Evolutionary conservation across 2,888 invertebrate species (phyloP).

Genomic region (Labia minor): DNA sequence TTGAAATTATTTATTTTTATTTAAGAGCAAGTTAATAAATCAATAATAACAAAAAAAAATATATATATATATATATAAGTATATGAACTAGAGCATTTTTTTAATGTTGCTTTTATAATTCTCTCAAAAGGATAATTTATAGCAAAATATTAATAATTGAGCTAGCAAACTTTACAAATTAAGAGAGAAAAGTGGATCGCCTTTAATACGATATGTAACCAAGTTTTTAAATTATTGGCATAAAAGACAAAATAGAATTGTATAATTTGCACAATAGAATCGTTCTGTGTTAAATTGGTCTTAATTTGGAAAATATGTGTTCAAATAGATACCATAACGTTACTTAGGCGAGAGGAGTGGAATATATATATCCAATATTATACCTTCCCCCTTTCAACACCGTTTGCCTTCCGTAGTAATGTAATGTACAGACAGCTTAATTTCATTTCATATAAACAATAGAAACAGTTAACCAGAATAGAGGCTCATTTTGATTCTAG

Average conservation of each 20-base stretch:
- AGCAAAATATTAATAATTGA: too few relatives aligned
- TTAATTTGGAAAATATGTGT: background rate
- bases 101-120: too few relatives aligned
- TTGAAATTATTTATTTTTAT: slow-evolving; percentile 7
- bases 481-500: too few relatives aligned
- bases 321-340: background rate
- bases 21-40: background rate
- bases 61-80: too few relatives aligned
- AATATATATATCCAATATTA: background rate
- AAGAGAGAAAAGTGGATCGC: too few relatives aligned
- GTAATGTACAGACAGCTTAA: background rate
- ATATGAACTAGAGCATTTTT: too few relatives aligned
- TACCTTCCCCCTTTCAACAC: background rate
- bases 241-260: background rate
- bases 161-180: too few relatives aligned
- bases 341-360: background rate
- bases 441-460: background rate
- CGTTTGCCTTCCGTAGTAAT: background rate
- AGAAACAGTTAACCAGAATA: background rate
- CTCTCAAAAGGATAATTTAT: too few relatives aligned
- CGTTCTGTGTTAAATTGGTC: background rate
- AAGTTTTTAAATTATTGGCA: too few relatives aligned
- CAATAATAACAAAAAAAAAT: too few relatives aligned
- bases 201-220: too few relatives aligned
- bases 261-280: background rate